A percentile compares a stretch with the other conserved stretches of the same genome.
Evolutionary conservation across 92 coral and sea anemone species (phyloP).

Genomic region (Desmophyllum pertusum): DNA sequence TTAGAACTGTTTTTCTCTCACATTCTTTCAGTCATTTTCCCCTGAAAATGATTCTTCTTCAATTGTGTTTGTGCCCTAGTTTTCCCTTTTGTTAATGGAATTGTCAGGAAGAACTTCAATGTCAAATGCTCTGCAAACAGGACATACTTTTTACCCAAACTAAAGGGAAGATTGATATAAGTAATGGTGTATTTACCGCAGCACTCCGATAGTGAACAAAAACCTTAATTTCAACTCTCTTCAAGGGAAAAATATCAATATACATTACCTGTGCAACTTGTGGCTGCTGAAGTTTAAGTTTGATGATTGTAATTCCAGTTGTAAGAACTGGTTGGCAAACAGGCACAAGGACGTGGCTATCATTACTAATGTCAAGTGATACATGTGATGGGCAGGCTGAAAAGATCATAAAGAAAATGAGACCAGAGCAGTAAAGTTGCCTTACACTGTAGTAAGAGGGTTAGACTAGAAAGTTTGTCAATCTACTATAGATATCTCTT

Average conservation of each 20-base stretch:
- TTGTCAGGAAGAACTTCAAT: too few species aligned
- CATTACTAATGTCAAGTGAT: slow-evolving; percentile 84
- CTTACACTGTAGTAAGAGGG: neutral
- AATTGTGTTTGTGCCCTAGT: too few species aligned
- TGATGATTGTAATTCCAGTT: slow-evolving; percentile 91
- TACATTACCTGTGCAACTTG: slow-evolving; percentile 87
- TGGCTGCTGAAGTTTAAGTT: slow-evolving; percentile 77
- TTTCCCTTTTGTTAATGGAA: too few species aligned
- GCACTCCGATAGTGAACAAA: too few species aligned
- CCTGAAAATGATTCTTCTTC: too few species aligned
- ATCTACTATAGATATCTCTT: neutral
- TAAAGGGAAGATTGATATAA: too few species aligned
- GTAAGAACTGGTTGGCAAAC: slow-evolving; percentile 94
- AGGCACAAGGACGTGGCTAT: slow-evolving; percentile 78
- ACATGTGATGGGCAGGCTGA: slow-evolving; percentile 93
- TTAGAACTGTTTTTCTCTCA: neutral
- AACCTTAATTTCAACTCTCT: too few species aligned
- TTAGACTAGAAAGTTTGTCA: neutral
- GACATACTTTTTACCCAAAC: too few species aligned
- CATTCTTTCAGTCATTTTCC: too few species aligned
- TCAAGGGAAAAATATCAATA: too few species aligned
- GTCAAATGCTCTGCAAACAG: too few species aligned
- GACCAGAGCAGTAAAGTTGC: neutral
- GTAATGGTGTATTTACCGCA: too few species aligned
- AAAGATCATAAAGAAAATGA: neutral